These are phyloP conservation scores for Hypomesus transpacificus DNA, from an alignment of 2,113 vertebrate genomes.

Conservation along the genomic window DNA sequence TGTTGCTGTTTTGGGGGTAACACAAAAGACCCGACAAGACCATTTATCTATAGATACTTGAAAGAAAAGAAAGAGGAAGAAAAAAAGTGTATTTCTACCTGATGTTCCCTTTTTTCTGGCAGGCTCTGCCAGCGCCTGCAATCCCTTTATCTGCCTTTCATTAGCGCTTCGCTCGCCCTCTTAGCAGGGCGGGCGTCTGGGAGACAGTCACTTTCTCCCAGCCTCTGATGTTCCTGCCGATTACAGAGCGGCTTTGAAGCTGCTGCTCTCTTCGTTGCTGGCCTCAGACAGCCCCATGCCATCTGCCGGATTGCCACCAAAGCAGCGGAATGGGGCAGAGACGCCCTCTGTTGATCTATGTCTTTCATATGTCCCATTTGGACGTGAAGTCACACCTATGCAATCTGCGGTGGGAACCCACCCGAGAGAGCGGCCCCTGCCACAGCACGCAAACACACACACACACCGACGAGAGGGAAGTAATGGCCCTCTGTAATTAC, in stretches of 20 bases:
- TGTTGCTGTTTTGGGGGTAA: conserved; percentile 49
- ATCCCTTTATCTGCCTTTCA: conserved; percentile 99
- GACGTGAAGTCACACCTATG: conserved; percentile 87
- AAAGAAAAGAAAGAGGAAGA: conserved; percentile 51
- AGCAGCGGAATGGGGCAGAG: conserved; percentile 90
- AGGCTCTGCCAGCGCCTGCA: conserved; percentile 81
- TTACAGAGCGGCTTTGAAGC: conserved; percentile 99
- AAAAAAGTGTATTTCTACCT: conserved; percentile 55
- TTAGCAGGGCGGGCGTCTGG: conserved; percentile 88
- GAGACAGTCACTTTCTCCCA: conserved; percentile 94
- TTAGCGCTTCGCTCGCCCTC: conserved; percentile 88
- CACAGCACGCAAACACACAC: conserved; percentile 34
- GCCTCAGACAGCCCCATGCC: conserved; percentile 91
- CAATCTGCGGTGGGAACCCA: conserved; percentile 73
- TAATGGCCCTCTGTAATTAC: conserved; percentile 62
- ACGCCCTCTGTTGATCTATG: conserved; percentile 92
- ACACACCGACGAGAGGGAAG: conserved; percentile 40
- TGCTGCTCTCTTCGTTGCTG: conserved; percentile 83
- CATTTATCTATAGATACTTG: conserved; percentile 61
- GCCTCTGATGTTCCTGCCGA: conserved; percentile 98
- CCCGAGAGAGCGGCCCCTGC: conserved; percentile 37
- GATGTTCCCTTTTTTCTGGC: conserved; percentile 56
- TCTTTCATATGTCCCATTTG: conserved; percentile 90
- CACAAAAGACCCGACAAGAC: conserved; percentile 52
- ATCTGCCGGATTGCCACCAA: conserved; percentile 91